Conservation (phyloP, 2,797 vertebrate genomes). For the Monodelphis domestica region DNA sequence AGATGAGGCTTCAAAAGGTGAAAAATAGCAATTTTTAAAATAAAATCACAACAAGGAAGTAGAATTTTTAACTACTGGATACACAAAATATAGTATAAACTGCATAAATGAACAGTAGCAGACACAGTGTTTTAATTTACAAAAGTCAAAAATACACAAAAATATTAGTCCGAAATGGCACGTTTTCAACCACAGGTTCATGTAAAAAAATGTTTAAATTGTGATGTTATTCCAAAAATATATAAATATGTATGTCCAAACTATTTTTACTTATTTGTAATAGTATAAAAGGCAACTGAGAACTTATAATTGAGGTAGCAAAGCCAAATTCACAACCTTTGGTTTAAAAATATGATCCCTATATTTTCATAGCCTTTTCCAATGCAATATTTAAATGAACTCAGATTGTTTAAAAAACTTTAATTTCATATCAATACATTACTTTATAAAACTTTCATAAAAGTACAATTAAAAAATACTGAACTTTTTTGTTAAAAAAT, state of each 20-base stretch:
- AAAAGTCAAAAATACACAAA: constrained; percentile 86
- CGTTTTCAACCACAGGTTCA: constrained; percentile 81
- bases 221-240: constrained; percentile 84
- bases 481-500: constrained; percentile 78
- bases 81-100: constrained; percentile 64
- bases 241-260: constrained; percentile 66
- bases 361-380: constrained; percentile 76
- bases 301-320: constrained; percentile 91
- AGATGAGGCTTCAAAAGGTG: constrained; percentile 1
- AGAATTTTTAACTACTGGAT: constrained; percentile 74
- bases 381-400: constrained; percentile 78
- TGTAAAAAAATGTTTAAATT: constrained; percentile 87
- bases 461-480: constrained; percentile 75
- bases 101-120: constrained; percentile 71
- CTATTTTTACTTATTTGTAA: constrained; percentile 80
- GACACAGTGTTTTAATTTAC: constrained; percentile 75
- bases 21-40: constrained; percentile 35
- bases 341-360: constrained; percentile 81
- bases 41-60: constrained; percentile 42
- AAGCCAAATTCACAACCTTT: constrained; percentile 90
- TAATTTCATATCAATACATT: constrained; percentile 83
- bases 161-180: constrained; percentile 84
- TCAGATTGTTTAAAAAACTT: constrained; percentile 78
- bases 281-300: constrained; percentile 84
- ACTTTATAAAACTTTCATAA: constrained; percentile 83